A percentile compares a stretch with the other conserved stretches of the same genome.
phyloP scores from a whole-genome alignment of 2,888 invertebrate genomes.

The Empis stercorea region DNA sequence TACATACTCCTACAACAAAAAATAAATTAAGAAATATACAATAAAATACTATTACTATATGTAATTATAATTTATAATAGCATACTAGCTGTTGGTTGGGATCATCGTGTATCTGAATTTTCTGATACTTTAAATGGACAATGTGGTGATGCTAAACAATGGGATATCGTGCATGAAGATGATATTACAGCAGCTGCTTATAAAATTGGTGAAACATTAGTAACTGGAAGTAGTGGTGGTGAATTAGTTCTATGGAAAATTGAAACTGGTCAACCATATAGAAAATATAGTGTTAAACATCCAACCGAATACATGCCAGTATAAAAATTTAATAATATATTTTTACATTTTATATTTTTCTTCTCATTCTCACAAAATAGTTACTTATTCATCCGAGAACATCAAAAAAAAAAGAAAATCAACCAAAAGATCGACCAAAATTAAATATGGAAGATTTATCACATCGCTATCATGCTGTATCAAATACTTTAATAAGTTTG shows the following conservation, averaged over 20 bases:
- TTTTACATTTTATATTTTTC: too few relatives aligned
- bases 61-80: conserved; percentile 23
- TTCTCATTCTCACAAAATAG: too few relatives aligned
- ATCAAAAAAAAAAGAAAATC: too few relatives aligned
- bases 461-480: too few relatives aligned
- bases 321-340: not conserved
- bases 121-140: conserved; percentile 41
- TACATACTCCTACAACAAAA: too few relatives aligned
- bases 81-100: conserved; percentile 70
- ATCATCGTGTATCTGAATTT: conserved; percentile 57
- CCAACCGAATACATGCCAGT: conserved; percentile 23
- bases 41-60: conserved; percentile 13
- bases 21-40: conserved; percentile 8
- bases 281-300: conserved; percentile 33
- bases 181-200: conserved; percentile 61
- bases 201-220: conserved; percentile 52
- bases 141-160: conserved; percentile 48
- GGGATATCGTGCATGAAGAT: conserved; percentile 59
- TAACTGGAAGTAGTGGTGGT: conserved; percentile 64
- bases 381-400: too few relatives aligned
- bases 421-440: too few relatives aligned
- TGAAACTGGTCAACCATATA: conserved; percentile 66
- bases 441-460: too few relatives aligned
- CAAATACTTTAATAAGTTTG: too few relatives aligned
- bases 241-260: conserved; percentile 71